Base-by-base conservation (phyloP, 2,797 vertebrate species). In the Poeciliopsis paucimaculata region DNA sequence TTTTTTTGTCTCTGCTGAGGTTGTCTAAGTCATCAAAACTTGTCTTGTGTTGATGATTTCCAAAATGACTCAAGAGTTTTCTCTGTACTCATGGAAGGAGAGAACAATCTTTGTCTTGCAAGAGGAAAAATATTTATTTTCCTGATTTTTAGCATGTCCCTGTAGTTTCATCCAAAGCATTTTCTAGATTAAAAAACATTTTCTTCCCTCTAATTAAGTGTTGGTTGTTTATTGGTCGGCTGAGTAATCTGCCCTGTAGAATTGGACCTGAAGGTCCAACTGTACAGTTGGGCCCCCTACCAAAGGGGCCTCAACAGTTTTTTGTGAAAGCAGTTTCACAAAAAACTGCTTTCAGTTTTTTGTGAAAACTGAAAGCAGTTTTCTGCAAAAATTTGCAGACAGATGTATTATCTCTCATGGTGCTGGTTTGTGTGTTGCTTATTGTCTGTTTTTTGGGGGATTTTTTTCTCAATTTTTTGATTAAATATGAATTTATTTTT, bases 1-100 rank as follows among this genome's bases (percentile, higher is more conserved):
- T 4, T 28, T 81, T 81, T 0, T 45, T 0, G 11, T 13, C 15
- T 36, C 74, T 5, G 5, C 72, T 73, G 74, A 77, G 78, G 86
- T 80, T 72, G 80, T 83, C 82, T 79, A 86, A 82, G 82, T 91
- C 91, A 90, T 92, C 87, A 86, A 87, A 89, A 88, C 86, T 81
- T 78, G 78, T 86, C 82, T 87, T 75, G 78, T 84, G 71, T 86
- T 88, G 83, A 89, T 78, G 78, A 82, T 91, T 89, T 89, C 84
- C 79, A 82, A 77, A 89, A 89, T 89, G 89, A 91, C 88, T 86
- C 60, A 77, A 87, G 60, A 75, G 72, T 77, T 85, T 75, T 73
- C 66, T 53, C 1, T 39, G 34, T 86, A 80, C 88, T 91, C 84
- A 80, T 76, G 43, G 71, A 88, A 82, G 81, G 81, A 89, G 36